Evolutionary conservation across 2,113 vertebrate species (phyloP).

Genomic region (Ageneiosus marmoratus): DNA sequence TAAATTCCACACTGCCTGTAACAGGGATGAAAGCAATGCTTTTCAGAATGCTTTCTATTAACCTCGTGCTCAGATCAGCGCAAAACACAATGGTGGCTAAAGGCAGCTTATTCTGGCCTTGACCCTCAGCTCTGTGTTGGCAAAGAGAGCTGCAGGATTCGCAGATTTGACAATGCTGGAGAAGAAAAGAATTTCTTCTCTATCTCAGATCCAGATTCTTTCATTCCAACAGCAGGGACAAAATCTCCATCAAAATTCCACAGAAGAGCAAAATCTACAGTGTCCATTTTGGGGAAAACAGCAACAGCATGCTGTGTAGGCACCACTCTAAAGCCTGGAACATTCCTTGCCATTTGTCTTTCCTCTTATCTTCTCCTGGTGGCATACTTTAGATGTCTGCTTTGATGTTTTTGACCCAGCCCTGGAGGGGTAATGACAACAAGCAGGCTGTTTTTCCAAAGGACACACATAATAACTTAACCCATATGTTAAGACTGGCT

Average conservation of each 20-base stretch:
- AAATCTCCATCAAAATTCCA: background rate
- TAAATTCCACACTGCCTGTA: background rate
- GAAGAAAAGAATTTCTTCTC: conserved; percentile 5
- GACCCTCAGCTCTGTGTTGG: conserved; percentile 1
- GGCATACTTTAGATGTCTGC: conserved; percentile 18
- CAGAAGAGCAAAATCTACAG: background rate
- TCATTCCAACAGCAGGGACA: conserved; percentile 8
- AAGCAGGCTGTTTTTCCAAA: background rate
- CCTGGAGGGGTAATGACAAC: background rate
- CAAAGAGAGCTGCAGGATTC: background rate
- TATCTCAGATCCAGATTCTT: conserved; percentile 6
- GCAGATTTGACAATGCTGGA: background rate
- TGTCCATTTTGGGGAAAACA: conserved; percentile 15
- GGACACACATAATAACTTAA: too few species aligned
- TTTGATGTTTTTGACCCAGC: background rate
- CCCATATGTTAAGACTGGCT: background rate
- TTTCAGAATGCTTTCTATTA: conserved; percentile 15
- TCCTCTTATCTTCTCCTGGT: background rate
- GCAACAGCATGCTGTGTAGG: background rate
- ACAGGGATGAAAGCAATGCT: background rate
- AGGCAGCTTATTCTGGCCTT: conserved; percentile 6
- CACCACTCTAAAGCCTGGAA: background rate
- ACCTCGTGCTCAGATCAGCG: background rate
- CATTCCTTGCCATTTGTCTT: background rate
- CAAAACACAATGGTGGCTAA: background rate